These are phyloP conservation scores for Brachyhypopomus occidentalis DNA, from an alignment of 2,113 vertebrate genomes.

Conservation along the genomic window DNA sequence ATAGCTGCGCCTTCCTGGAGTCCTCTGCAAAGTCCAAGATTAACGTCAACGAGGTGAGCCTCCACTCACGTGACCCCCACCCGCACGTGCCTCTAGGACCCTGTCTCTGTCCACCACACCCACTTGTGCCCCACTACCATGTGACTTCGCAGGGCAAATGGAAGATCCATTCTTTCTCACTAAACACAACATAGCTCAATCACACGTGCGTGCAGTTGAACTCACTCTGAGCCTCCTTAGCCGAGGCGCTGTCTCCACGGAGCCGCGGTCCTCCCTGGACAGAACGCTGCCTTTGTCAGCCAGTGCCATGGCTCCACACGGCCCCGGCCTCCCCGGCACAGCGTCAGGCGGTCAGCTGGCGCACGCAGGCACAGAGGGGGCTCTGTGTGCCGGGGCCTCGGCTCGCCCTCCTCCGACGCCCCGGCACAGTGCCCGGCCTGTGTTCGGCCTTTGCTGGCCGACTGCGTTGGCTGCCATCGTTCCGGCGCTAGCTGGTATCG, in stretches of 20 bases:
- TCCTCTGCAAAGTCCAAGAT: constrained; percentile 99
- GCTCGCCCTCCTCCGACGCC: constrained; percentile 29
- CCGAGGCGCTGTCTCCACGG: too few species aligned
- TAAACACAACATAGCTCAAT: too few species aligned
- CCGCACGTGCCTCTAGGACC: too few species aligned
- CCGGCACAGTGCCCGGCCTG: constrained; percentile 35
- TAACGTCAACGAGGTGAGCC: constrained; percentile 92
- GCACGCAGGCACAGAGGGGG: constrained; percentile 28
- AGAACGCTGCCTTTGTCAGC: constrained; percentile 35
- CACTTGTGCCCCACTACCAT: not conserved
- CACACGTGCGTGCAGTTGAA: too few species aligned
- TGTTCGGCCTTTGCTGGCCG: constrained; percentile 24
- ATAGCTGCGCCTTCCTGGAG: constrained; percentile 96
- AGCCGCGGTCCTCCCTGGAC: not conserved
- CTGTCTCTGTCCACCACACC: not conserved
- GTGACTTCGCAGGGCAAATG: too few species aligned
- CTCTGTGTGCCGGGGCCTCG: constrained; percentile 25
- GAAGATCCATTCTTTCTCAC: not conserved
- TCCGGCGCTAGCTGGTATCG: not conserved
- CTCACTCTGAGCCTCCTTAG: too few species aligned
- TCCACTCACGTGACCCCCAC: not conserved
- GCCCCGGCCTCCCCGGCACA: constrained; percentile 17
- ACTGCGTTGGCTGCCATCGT: constrained; percentile 18
- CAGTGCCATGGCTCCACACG: constrained; percentile 33
- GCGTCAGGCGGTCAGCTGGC: constrained; percentile 36